A percentile compares a stretch with the other conserved stretches of the same genome.
Conservation (phyloP, 1,140 invertebrate species). For the Calliopsis andreniformis region DNA sequence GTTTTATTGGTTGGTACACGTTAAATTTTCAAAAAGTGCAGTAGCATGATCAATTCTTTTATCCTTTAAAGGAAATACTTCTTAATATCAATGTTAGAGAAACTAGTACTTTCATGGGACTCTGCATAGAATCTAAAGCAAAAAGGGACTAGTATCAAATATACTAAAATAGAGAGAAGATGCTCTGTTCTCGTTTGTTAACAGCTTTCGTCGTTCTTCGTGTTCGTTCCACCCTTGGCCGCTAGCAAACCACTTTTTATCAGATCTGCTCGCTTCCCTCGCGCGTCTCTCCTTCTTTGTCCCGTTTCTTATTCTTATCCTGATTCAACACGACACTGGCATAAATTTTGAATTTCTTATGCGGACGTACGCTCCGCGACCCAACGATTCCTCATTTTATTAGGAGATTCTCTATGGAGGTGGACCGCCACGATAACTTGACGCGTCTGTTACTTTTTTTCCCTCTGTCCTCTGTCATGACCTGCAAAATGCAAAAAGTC, state of each 20-base stretch:
- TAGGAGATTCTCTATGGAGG: slow-evolving; percentile 9
- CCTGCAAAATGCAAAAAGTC: too few species aligned
- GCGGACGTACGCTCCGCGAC: slow-evolving; percentile 3
- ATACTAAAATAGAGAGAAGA: too few species aligned
- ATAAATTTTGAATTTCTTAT: slow-evolving; percentile 31
- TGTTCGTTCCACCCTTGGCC: neutral
- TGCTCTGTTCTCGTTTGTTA: neutral
- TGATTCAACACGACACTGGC: neutral
- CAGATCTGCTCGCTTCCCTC: neutral
- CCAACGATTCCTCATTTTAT: slow-evolving; percentile 31
- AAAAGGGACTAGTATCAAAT: too few species aligned
- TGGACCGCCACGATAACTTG: slow-evolving; percentile 1
- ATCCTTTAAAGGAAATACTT: too few species aligned
- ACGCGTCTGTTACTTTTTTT: slow-evolving; percentile 5
- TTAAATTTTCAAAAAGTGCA: too few species aligned
- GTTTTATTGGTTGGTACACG: too few species aligned
- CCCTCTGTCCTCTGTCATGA: too few species aligned
- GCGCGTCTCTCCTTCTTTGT: neutral
- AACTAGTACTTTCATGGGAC: too few species aligned
- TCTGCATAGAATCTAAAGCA: too few species aligned
- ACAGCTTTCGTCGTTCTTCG: neutral
- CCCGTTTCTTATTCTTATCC: slow-evolving; percentile 2
- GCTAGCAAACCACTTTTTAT: slow-evolving; percentile 10
- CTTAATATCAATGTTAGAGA: too few species aligned
- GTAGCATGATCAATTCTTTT: too few species aligned